Evolutionary conservation across 1,140 invertebrate species (phyloP).

Genomic region (Drosophila pruinosa): DNA sequence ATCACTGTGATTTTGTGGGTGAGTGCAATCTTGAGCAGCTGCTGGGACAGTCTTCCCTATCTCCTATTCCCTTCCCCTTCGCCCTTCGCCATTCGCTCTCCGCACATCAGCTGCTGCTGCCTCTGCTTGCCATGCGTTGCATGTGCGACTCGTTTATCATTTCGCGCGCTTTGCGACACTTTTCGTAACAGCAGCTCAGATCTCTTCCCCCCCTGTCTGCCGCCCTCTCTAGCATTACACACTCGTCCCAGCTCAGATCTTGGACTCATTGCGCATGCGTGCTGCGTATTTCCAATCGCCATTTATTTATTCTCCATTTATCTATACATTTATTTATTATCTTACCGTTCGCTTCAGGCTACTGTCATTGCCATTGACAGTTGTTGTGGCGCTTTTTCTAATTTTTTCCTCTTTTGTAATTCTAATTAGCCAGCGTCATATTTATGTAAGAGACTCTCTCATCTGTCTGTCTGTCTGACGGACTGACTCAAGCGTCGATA

Average conservation of each 20-base stretch:
- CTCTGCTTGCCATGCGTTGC: constrained; percentile 50
- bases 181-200: constrained; percentile 53
- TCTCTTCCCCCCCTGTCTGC: not conserved
- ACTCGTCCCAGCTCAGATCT: constrained; percentile 5
- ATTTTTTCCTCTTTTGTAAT: constrained; percentile 71
- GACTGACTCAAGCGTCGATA: constrained; percentile 2
- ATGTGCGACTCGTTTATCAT: constrained; percentile 68
- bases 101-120: constrained; percentile 12
- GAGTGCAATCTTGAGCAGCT: constrained; percentile 74
- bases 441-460: constrained; percentile 59
- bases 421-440: constrained; percentile 67
- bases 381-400: constrained; percentile 77
- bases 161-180: constrained; percentile 76
- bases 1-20: constrained; percentile 98
- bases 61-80: not conserved
- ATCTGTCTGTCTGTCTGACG: not conserved
- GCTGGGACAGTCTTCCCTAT: not conserved
- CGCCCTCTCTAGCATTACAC: constrained; percentile 4
- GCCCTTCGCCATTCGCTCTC: not conserved
- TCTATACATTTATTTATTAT: constrained; percentile 80
- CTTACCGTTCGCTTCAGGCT: constrained; percentile 34
- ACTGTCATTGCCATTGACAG: constrained; percentile 49
- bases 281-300: constrained; percentile 66
- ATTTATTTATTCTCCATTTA: constrained; percentile 80
- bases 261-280: constrained; percentile 67